Evolutionary conservation across 2,888 invertebrate genomes (phyloP), one percentile per base, ranked within the genome.

Genomic region (Athripsodes cinereus): DNA sequence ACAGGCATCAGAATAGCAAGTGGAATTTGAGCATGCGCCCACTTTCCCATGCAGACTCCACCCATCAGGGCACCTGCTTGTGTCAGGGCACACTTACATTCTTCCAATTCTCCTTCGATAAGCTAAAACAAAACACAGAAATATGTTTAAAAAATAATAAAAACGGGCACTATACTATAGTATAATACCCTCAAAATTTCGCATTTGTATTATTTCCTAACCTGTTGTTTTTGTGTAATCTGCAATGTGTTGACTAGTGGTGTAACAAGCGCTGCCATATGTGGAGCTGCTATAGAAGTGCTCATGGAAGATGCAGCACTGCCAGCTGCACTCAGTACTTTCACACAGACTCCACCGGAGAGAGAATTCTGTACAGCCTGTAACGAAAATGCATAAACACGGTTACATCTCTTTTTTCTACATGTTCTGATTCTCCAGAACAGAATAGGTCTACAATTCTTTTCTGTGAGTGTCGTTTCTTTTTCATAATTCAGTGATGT

Each of bases 21-120:
- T 2, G 63, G 63, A 8, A 58, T 51, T 13, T 50, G 55, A 8
- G 58, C 61, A 44, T 58, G 61, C 78, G 87, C 85, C 47, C 88
- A 74, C 55, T 81, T 78, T 8, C 78, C 69, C 20, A 79, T 78
- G 0, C 82, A 82, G 40, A 87, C 73, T 0, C 86, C 52, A 2
- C 34, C 46, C 44, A 63, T 22, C n/a, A 63, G 55, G 13, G 61
- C 50, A 2, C 55, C 53, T 1, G 58, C 59, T 52, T 61, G 63
- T 1, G 58, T 51, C 19, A 63, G 47, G 6, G 63, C 61, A 21
- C 47, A 44, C 16, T 34, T 49, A 31, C 63, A 63, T 40, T 59
- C 57, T 11, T 48, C 34, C 13, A 54, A 40, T 19, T 63, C 59
- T 21, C 51, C 48, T 6, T 61, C 57, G 16, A 58, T 52, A 34